phyloP scores from a whole-genome alignment of 35 echinoderm and acorn worm genomes.

The Ophiothrix spiculata region DNA sequence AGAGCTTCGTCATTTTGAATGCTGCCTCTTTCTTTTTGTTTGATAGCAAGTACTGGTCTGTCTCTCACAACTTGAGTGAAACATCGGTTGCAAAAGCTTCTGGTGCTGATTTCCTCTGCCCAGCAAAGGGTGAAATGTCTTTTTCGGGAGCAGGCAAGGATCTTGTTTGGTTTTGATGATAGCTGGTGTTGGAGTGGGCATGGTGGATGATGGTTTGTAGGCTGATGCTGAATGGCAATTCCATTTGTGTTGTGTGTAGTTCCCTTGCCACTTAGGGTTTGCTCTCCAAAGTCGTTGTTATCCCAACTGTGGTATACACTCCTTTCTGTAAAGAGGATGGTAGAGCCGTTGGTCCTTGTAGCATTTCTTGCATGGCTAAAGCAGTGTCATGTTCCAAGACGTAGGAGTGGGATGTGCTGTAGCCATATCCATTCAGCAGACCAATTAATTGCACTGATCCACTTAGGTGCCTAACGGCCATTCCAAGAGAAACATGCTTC shows the following conservation, averaged over 20 bases:
- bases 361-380: constrained; percentile 34
- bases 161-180: background rate
- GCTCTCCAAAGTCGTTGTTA: constrained; percentile 77
- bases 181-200: background rate
- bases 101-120: background rate
- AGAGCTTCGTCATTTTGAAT: background rate
- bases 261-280: constrained; percentile 62
- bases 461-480: constrained; percentile 67
- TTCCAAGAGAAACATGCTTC: constrained; percentile 60
- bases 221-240: constrained; percentile 38
- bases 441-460: constrained; percentile 54
- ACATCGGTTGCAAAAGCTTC: background rate
- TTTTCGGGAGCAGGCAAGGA: background rate
- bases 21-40: background rate
- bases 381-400: constrained; percentile 53
- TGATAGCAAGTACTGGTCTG: background rate
- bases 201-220: constrained; percentile 4
- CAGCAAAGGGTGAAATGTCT: background rate
- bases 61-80: background rate
- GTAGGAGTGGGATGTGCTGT: constrained; percentile 25
- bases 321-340: constrained; percentile 14
- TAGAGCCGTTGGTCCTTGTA: background rate
- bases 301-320: constrained; percentile 53
- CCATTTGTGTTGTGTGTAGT: constrained; percentile 79
- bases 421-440: constrained; percentile 45